Evolutionary conservation across 23 tunicate species (phyloP), one percentile per base, ranked within the genome.

Genomic region (Oikopleura albicans): DNA sequence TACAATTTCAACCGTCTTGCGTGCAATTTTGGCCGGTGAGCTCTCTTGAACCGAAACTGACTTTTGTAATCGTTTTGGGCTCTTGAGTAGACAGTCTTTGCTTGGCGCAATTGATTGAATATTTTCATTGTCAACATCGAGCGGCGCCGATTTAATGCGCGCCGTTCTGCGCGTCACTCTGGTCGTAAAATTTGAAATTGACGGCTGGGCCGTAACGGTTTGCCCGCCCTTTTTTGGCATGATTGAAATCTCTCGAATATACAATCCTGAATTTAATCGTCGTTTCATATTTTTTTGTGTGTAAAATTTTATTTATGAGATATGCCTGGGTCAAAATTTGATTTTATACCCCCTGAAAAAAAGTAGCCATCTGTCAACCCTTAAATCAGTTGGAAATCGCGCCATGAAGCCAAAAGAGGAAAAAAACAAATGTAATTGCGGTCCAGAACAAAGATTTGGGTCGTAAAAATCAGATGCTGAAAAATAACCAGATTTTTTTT

Each of bases 51-150:
- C 33, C 27, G 79, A 71, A 29, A 71, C 34, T 22, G 63, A 22
- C 37, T 71, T 71, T 29, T 71, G 79, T 34, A 12, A 2, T 12
- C 79, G 33, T 29, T 71, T 71, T 22, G 79, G 79, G 2, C 34
- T 12, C 37, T 16, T 29, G 4, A 71, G 2, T 4, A 71, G 37
- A 37, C 2, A 34, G 4, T 71, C 35, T 29, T 71, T 71, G 31
- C 4, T 71, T 37, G 79, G 79, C 27, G 79, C 79, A 71, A 71
- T 71, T 29, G 79, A 71, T 71, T 2, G 36, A 31, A 71, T 71
- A 29, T 71, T 71, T 4, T 27, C 37, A 71, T 71, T 71, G 4
- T 27, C 37, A 16, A 37, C 33, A 71, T 71, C 79, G 36, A 71
- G 37, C 4, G 34, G 28, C 31, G 37, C 37, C 28, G 28, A 22